A percentile compares a stretch with the other conserved stretches of the same genome.
Conservation (phyloP, 2,113 vertebrate species). For the Empidonax alnorum region DNA sequence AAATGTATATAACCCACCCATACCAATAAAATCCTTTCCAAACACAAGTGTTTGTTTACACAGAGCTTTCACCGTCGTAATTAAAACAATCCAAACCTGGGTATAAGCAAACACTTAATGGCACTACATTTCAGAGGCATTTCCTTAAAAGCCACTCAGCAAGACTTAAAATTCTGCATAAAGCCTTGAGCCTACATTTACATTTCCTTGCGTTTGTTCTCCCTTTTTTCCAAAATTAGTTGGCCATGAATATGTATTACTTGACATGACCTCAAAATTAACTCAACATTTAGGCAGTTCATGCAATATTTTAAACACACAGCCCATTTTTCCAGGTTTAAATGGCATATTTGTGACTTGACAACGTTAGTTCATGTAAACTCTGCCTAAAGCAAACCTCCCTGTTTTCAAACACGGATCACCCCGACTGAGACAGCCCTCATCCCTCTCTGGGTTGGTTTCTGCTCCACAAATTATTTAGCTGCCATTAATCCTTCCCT, state of each 20-base stretch:
- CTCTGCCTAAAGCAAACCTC: neutral
- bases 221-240: neutral
- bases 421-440: neutral
- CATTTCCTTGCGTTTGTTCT: neutral
- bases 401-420: neutral
- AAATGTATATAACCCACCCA: neutral
- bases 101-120: neutral
- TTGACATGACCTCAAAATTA: constrained; percentile 4
- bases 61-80: constrained; percentile 25
- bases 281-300: neutral
- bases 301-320: neutral
- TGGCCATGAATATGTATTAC: neutral
- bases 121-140: neutral
- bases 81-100: neutral
- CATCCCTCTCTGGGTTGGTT: neutral
- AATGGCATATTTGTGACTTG: neutral
- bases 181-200: neutral
- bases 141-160: neutral
- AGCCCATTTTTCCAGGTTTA: neutral
- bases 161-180: neutral
- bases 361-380: neutral
- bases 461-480: neutral
- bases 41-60: constrained; percentile 6
- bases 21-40: neutral
- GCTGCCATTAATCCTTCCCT: neutral